Percentiles rank a stretch among this genome's conserved stretches.
These are phyloP conservation scores for Leguminivora glycinivorella DNA, from an alignment of 1,140 invertebrate genomes.

Conservation along the genomic window DNA sequence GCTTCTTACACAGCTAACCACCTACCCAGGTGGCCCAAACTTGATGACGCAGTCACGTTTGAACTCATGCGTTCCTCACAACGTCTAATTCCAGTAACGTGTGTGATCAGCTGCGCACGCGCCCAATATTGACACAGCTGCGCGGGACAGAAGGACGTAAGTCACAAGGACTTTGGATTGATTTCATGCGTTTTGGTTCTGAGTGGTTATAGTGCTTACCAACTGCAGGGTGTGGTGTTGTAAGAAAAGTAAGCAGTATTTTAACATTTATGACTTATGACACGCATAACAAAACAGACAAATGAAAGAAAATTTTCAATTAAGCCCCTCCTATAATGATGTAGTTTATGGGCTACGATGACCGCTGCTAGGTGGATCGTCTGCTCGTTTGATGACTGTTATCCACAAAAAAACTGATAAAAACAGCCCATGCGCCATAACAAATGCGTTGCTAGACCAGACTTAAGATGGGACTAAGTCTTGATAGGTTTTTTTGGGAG, in stretches of 20 bases:
- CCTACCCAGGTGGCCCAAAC: neutral
- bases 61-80: neutral
- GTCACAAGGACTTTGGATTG: neutral
- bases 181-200: neutral
- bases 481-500: no score
- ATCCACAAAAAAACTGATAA: no score
- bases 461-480: no score
- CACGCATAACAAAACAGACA: no score
- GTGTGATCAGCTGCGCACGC: slow-evolving; percentile 6
- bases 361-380: no score
- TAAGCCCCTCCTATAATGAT: no score
- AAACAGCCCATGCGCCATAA: no score
- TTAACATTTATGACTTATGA: neutral
- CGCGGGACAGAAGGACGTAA: neutral
- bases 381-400: no score
- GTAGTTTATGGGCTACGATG: no score
- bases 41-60: neutral
- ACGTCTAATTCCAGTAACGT: slow-evolving; percentile 2
- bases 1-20: no score
- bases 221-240: neutral
- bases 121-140: neutral
- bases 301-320: no score
- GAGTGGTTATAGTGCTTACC: neutral
- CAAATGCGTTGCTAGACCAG: no score
- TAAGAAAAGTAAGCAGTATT: neutral